Evolutionary conservation across 1,140 invertebrate genomes (phyloP).

Genomic region (Drosophila guanche): DNA sequence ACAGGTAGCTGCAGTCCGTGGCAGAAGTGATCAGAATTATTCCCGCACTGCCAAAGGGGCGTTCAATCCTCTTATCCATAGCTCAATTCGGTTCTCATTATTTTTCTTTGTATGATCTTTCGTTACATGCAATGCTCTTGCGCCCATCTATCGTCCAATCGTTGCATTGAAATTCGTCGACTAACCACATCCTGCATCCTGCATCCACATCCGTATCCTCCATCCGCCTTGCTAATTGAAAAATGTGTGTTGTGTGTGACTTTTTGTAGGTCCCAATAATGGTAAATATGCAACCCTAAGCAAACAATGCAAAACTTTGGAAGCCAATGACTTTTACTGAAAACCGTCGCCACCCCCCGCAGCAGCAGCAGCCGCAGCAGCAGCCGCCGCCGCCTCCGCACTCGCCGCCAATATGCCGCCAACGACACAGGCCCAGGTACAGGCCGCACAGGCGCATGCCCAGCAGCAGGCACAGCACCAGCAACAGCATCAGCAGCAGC

Average conservation of each 20-base stretch:
- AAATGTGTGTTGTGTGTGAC: slow-evolving; percentile 61
- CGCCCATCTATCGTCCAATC: slow-evolving; percentile 27
- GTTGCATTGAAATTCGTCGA: slow-evolving; percentile 13
- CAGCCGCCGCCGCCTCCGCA: slow-evolving; percentile 43
- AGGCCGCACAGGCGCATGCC: slow-evolving; percentile 8
- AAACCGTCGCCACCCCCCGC: slow-evolving; percentile 86
- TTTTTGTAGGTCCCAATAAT: slow-evolving; percentile 86
- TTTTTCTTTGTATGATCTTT: slow-evolving; percentile 26
- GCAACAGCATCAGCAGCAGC: slow-evolving; percentile 44
- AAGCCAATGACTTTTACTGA: slow-evolving; percentile 97
- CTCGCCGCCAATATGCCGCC: slow-evolving; percentile 52
- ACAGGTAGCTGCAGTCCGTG: too few relatives aligned
- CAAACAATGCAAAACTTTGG: slow-evolving; percentile 96
- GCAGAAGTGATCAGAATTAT: too few relatives aligned
- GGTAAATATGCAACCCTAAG: slow-evolving; percentile 95
- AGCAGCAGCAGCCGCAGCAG: slow-evolving; percentile 66
- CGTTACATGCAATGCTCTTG: slow-evolving; percentile 32
- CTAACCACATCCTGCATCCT: slow-evolving; percentile 36
- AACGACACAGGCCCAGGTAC: slow-evolving; percentile 63
- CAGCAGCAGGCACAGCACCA: slow-evolving; percentile 54
- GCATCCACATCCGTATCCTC: slow-evolving; percentile 59
- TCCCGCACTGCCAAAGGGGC: neutral
- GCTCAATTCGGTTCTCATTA: slow-evolving; percentile 40
- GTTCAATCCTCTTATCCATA: neutral
- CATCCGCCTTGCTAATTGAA: slow-evolving; percentile 75